Conservation (phyloP, 2,797 vertebrate genomes). For the Erithacus rubecula region DNA sequence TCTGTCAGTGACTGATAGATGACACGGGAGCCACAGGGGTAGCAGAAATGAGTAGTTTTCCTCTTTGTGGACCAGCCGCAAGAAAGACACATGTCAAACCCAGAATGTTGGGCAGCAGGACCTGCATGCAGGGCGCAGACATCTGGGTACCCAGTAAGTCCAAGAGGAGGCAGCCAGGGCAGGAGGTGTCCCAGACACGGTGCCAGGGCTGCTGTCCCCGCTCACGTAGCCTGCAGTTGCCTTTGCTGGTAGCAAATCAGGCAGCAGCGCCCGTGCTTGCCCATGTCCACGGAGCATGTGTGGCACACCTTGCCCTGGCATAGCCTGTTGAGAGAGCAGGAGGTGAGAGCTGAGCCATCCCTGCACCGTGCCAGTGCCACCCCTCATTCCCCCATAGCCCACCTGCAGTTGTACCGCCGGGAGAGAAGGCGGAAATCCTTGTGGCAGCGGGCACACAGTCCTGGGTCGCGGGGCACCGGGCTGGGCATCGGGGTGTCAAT, state of each 20-base stretch:
- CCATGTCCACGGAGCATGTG: slow-evolving; percentile 64
- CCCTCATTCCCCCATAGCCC: neutral
- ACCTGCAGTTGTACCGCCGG: slow-evolving; percentile 75
- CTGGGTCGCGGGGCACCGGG: neutral
- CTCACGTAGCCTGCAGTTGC: slow-evolving; percentile 36
- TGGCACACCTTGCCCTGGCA: slow-evolving; percentile 72
- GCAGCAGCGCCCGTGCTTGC: slow-evolving; percentile 65
- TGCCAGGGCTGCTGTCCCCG: fast-evolving
- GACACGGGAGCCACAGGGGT: neutral
- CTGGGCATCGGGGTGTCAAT: neutral
- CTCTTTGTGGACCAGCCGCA: neutral
- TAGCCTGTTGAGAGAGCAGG: slow-evolving; percentile 38
- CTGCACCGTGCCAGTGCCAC: fast-evolving
- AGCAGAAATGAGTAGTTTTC: neutral
- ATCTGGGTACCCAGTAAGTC: neutral
- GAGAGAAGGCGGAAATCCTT: slow-evolving; percentile 72
- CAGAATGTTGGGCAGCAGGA: neutral
- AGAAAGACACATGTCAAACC: neutral
- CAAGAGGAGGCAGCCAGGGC: neutral
- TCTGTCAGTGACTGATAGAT: fast-evolving
- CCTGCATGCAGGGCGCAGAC: neutral
- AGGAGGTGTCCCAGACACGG: fast-evolving
- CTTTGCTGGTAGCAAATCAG: slow-evolving; percentile 66
- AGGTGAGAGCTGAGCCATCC: neutral
- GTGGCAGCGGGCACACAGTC: slow-evolving; percentile 58